phyloP scores from a whole-genome alignment of 2,113 vertebrate genomes.

The Cervus canadensis region DNA sequence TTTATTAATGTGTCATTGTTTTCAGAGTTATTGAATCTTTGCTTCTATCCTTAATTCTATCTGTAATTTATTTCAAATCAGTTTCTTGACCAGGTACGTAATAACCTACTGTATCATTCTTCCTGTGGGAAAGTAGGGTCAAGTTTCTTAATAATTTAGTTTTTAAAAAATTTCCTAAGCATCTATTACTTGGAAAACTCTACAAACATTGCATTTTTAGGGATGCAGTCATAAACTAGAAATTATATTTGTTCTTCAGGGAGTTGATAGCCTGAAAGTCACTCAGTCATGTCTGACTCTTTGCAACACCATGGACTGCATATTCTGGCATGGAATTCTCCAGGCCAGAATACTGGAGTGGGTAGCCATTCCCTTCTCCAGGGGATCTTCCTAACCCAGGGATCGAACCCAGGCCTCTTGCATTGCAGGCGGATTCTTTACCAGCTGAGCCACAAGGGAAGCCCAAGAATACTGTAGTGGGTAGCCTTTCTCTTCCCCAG shows the following conservation, averaged over 20 bases:
- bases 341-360: neutral
- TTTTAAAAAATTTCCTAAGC: neutral
- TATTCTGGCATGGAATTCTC: neutral
- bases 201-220: neutral
- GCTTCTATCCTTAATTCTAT: conserved; percentile 5
- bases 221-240: neutral
- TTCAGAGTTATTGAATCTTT: conserved; percentile 4
- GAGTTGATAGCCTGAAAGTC: neutral
- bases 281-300: neutral
- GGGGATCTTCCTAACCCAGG: neutral
- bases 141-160: conserved; percentile 26
- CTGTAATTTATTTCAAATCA: conserved; percentile 40
- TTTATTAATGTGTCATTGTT: neutral
- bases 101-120: conserved; percentile 25
- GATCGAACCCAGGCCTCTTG: fast-evolving
- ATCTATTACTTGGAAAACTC: neutral
- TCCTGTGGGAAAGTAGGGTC: conserved; percentile 2
- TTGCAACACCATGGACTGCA: neutral
- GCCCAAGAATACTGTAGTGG: neutral
- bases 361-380: neutral
- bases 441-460: neutral
- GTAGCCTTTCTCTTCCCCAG: neutral
- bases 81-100: conserved; percentile 30
- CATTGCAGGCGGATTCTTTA: neutral
- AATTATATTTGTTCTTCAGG: neutral